These are phyloP conservation scores for Diachrysia chrysitis DNA, from an alignment of 2,888 invertebrate species.

Conservation along the genomic window DNA sequence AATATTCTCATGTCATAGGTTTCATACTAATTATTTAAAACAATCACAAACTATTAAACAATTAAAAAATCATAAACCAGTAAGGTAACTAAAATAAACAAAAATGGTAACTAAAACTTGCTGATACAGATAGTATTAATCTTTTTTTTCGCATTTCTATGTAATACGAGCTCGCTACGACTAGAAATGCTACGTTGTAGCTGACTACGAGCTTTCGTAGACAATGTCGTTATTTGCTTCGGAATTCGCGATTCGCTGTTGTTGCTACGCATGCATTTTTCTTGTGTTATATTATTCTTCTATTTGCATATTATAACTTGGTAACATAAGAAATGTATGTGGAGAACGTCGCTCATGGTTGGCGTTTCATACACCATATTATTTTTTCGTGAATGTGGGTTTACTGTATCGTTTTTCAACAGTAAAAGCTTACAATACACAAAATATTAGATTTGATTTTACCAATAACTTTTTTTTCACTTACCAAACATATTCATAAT, in stretches of 20 bases:
- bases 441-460: no score
- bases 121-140: not conserved
- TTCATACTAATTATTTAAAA: no score
- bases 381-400: no score
- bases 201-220: slow-evolving; percentile 23
- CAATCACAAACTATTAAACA: no score
- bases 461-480: not conserved
- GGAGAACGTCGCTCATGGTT: not conserved
- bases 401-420: no score
- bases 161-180: no score
- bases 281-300: not conserved
- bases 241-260: slow-evolving; percentile 9
- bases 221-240: slow-evolving; percentile 17
- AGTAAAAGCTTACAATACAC: no score
- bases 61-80: no score
- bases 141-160: not conserved
- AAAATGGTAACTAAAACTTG: not conserved
- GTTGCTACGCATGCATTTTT: not conserved
- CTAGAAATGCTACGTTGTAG: slow-evolving; percentile 27
- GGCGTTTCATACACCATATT: not conserved
- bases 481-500: no score
- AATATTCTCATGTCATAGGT: not conserved
- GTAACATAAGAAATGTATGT: not conserved
- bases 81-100: no score
- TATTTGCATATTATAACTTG: slow-evolving; percentile 4